Evolutionary conservation across 2,797 vertebrate genomes (phyloP).

Genomic region (Helarctos malayanus): DNA sequence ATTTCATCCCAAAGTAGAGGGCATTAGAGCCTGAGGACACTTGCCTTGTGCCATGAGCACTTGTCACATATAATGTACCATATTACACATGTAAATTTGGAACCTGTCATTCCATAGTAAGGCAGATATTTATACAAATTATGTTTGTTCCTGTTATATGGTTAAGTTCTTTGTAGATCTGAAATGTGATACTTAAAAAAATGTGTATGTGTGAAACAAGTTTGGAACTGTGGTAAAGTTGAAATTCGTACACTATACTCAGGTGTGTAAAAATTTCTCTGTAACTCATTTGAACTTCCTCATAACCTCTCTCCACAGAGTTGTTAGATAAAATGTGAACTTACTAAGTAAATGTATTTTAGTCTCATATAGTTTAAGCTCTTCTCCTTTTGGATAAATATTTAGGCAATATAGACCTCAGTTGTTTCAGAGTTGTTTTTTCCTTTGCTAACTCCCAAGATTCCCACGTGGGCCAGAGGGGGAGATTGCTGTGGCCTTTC

Average conservation of each 20-base stretch:
- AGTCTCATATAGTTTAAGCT: background rate
- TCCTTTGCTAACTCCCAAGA: background rate
- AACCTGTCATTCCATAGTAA: slow-evolving; percentile 47
- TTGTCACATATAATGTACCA: background rate
- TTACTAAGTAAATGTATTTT: slow-evolving; percentile 6
- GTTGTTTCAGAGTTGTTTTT: background rate
- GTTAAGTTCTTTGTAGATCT: slow-evolving; percentile 47
- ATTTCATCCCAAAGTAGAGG: background rate
- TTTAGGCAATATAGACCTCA: background rate
- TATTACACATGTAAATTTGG: background rate
- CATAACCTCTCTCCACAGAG: background rate
- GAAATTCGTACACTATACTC: background rate
- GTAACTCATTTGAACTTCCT: slow-evolving; percentile 39
- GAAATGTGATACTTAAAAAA: slow-evolving; percentile 43
- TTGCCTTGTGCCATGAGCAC: background rate
- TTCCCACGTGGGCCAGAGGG: background rate
- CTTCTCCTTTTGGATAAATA: background rate
- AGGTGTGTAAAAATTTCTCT: slow-evolving; percentile 36
- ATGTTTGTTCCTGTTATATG: slow-evolving; percentile 40
- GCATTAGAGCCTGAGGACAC: background rate
- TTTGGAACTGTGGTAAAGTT: slow-evolving; percentile 21
- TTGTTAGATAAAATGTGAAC: slow-evolving; percentile 19
- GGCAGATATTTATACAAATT: slow-evolving; percentile 52
- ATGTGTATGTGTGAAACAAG: background rate
- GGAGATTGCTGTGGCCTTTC: background rate